Percentiles rank a stretch among this genome's conserved stretches.
Evolutionary conservation across 2,113 vertebrate genomes (phyloP).

Genomic region (Oreotrochilus melanogaster): DNA sequence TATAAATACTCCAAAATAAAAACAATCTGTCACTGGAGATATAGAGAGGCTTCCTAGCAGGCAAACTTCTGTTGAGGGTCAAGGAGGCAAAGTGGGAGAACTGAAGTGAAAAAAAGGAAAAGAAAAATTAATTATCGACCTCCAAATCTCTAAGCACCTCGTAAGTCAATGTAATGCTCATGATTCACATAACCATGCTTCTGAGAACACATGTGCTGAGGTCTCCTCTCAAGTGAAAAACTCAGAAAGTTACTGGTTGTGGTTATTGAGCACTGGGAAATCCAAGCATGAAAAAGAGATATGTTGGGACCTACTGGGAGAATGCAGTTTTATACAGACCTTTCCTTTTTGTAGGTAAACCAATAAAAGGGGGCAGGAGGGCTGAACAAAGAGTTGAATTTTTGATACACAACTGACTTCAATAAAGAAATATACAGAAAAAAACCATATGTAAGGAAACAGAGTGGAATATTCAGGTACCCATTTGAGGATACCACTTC

Average conservation of each 20-base stretch:
- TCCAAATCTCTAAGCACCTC: background rate
- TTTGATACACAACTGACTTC: background rate
- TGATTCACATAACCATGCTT: background rate
- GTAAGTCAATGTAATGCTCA: background rate
- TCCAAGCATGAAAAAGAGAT: background rate
- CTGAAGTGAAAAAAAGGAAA: background rate
- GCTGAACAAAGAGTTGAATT: background rate
- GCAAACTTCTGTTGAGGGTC: background rate
- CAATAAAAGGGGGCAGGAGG: background rate
- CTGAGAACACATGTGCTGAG: background rate
- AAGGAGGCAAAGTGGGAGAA: background rate
- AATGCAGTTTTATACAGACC: background rate
- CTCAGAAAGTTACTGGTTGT: background rate
- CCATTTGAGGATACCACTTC: background rate
- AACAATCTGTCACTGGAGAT: background rate
- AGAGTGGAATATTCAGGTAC: background rate
- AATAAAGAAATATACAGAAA: background rate
- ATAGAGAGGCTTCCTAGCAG: background rate
- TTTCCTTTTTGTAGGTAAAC: background rate
- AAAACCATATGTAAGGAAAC: background rate
- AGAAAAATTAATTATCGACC: background rate
- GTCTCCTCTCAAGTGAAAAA: background rate
- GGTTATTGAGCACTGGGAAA: background rate
- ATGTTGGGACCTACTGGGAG: background rate
- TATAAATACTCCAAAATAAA: constrained; percentile 29